A percentile compares a stretch with the other conserved stretches of the same genome.
Evolutionary conservation across 2,797 vertebrate species (phyloP).

Genomic region (Masticophis lateralis): DNA sequence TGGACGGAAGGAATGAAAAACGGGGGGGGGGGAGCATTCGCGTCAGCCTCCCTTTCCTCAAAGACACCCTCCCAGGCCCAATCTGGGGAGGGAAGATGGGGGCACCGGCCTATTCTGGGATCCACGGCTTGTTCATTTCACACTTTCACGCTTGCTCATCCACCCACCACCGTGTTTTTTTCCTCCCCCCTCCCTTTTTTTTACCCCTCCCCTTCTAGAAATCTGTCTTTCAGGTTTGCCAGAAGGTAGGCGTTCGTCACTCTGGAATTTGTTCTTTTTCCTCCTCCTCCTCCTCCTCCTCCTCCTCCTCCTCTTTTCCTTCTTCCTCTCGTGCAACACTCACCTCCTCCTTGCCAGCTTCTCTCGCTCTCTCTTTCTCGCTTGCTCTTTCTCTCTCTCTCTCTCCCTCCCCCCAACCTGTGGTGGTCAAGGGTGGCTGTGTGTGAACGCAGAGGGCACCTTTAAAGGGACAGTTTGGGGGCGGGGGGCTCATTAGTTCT

Average conservation of each 20-base stretch:
- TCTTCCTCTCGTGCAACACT: slow-evolving; percentile 47
- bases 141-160: background rate
- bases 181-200: slow-evolving; percentile 59
- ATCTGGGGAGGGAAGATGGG: background rate
- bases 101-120: background rate
- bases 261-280: slow-evolving; percentile 63
- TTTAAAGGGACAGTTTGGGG: slow-evolving; percentile 59
- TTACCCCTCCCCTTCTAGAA: slow-evolving; percentile 88
- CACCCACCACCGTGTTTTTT: slow-evolving; percentile 49
- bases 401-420: slow-evolving; percentile 48
- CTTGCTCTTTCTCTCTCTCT: slow-evolving; percentile 50
- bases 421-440: slow-evolving; percentile 50
- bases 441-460: slow-evolving; percentile 38
- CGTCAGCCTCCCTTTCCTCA: background rate
- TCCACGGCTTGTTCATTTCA: background rate
- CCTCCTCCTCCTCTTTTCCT: slow-evolving; percentile 54
- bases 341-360: slow-evolving; percentile 40
- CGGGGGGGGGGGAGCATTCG: accelerated
- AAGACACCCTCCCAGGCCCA: background rate
- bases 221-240: slow-evolving; percentile 97
- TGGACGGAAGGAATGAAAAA: background rate
- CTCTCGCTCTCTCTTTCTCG: background rate
- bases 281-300: slow-evolving; percentile 60
- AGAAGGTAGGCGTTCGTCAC: slow-evolving; percentile 90
- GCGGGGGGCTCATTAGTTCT: background rate